phyloP scores from a whole-genome alignment of 2,888 invertebrate genomes.

The Amiota communis region DNA sequence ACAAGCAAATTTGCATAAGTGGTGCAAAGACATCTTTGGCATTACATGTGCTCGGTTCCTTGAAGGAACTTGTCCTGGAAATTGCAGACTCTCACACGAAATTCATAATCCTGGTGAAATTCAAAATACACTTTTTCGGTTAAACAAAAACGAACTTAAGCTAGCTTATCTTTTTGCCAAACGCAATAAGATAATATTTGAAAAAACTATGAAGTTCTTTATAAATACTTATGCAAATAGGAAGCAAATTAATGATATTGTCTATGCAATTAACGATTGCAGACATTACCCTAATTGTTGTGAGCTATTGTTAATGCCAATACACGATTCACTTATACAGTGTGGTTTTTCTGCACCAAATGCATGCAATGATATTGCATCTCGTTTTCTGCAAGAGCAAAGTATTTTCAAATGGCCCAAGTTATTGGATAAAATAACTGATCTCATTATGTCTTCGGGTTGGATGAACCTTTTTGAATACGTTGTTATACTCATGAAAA shows the following conservation, averaged over 20 bases:
- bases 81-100: conserved; percentile 42
- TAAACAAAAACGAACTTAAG: conserved; percentile 4
- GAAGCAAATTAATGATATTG: conserved; percentile 24
- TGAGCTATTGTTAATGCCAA: conserved; percentile 7
- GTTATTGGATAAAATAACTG: not conserved
- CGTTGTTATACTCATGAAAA: not conserved
- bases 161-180: conserved; percentile 33
- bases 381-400: not conserved
- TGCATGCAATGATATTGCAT: conserved; percentile 1
- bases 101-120: conserved; percentile 35
- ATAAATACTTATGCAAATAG: conserved; percentile 38
- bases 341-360: not conserved
- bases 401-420: not conserved
- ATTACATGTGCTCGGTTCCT: conserved; percentile 41
- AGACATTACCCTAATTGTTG: conserved; percentile 32
- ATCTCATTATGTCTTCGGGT: not conserved
- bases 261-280: conserved; percentile 44
- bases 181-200: conserved; percentile 36
- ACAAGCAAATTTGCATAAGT: too few relatives aligned
- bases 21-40: conserved; percentile 41
- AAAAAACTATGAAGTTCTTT: conserved; percentile 36
- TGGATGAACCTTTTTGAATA: not conserved
- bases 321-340: conserved; percentile 20
- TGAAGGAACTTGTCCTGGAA: conserved; percentile 24
- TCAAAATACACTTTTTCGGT: conserved; percentile 26